Percentiles rank a stretch among this genome's conserved stretches.
These are phyloP conservation scores for Enteromius radiatus DNA, from an alignment of 2,797 vertebrate species.

Conservation along the genomic window DNA sequence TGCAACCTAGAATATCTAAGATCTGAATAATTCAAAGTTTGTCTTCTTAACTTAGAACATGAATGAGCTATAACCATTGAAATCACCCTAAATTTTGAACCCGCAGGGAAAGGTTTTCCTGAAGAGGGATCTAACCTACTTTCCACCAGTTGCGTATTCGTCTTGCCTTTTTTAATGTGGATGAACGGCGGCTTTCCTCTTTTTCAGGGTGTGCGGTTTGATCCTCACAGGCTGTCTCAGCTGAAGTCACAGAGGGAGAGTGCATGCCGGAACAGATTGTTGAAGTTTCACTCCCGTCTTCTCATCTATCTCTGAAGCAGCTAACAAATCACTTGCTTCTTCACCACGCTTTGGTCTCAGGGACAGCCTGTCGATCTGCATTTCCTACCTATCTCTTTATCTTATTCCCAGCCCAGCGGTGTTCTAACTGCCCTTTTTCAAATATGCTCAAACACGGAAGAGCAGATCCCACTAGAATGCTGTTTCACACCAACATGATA, in stretches of 20 bases:
- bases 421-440: conserved; percentile 55
- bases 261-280: conserved; percentile 41
- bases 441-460: conserved; percentile 49
- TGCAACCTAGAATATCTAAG: conserved; percentile 33
- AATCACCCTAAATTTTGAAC: conserved; percentile 32
- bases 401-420: conserved; percentile 38
- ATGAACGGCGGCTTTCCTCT: conserved; percentile 46
- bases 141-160: conserved; percentile 45
- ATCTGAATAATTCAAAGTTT: conserved; percentile 48
- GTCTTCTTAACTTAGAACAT: conserved; percentile 38
- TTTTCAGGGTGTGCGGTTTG: conserved; percentile 40
- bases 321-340: conserved; percentile 64
- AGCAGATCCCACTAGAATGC: conserved; percentile 28
- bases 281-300: conserved; percentile 35
- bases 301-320: conserved; percentile 61
- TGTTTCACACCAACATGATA: conserved; percentile 30
- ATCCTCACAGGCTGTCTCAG: conserved; percentile 50
- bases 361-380: conserved; percentile 66
- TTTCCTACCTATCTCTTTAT: conserved; percentile 64
- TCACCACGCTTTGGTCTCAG: conserved; percentile 62
- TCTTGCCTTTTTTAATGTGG: conserved; percentile 29
- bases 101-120: conserved; percentile 17
- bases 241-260: conserved; percentile 50
- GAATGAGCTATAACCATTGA: conserved; percentile 36
- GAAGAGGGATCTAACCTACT: conserved; percentile 44